Base-by-base conservation (phyloP, 2,797 vertebrate species). In the Anguilla megastoma region DNA sequence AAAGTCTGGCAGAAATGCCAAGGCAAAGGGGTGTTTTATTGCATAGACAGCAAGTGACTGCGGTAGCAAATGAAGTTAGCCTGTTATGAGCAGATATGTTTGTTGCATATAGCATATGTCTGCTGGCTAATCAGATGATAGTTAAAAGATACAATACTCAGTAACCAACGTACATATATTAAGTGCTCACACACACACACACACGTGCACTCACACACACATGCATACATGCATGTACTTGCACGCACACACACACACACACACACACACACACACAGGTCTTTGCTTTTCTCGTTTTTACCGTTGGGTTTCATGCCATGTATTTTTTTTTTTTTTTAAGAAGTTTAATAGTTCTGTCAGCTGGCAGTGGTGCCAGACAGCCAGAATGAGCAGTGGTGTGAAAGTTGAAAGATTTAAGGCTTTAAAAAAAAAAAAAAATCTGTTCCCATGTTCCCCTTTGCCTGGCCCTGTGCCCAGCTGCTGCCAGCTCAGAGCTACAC, bases 401-500 rank as follows among this genome's bases (percentile, higher is more conserved):
- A 69, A 69, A 69, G 63, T 69, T 69, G 24, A 69, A 27, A 69
- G 63, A 69, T 69, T n/a, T 69, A 27, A 69, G 63, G 63, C 8
- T 66, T 66, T 66, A 45, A 45, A 36, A 36, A 45, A 45, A 45
- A 45, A 45, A 45, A 45, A 45, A 45, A 16, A 21, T 18, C 24
- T 69, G 63, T 69, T n/a, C 63, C 63, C n/a, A 10, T 69, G 63
- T 69, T 69, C 24, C 63, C 63, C n/a, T 69, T n/a, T 69, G 63
- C 63, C 24, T 69, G 63, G 63, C 63, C 27, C 63, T 69, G 27
- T n/a, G 63, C 63, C 63, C 63, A 69, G 63, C 63, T 69, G 18
- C 63, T 27, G 63, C 63, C n/a, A 9, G 63, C 63, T n/a, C 63
- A n/a, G n/a, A 69, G 63, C n/a, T 69, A 10, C 8, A 27, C 24